Conservation (phyloP, 1,140 invertebrate genomes). For the Berghia stephanieae region DNA sequence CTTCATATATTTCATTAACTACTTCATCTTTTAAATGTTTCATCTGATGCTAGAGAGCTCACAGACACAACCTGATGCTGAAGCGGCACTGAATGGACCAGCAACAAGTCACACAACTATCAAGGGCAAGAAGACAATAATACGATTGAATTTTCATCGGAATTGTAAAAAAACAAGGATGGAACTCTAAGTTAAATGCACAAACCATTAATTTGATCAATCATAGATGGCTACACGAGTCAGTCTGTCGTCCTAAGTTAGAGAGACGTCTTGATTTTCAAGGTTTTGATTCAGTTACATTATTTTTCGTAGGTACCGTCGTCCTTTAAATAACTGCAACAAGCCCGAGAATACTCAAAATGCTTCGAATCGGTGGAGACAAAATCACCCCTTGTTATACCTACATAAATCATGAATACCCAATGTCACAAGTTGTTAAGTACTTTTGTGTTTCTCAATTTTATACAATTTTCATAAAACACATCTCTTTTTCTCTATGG, state of each 20-base stretch:
- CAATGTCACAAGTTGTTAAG: too few relatives aligned
- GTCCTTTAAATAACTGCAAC: too few relatives aligned
- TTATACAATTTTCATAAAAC: too few relatives aligned
- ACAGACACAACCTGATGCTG: slow-evolving; percentile 54
- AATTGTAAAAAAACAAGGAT: background rate
- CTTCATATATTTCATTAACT: background rate
- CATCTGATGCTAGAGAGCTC: slow-evolving; percentile 49
- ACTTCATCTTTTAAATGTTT: slow-evolving; percentile 12
- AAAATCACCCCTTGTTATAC: too few relatives aligned
- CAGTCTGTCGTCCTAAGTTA: background rate
- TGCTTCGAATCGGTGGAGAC: too few relatives aligned
- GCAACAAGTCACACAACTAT: background rate
- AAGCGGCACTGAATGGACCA: slow-evolving; percentile 39
- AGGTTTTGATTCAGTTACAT: too few relatives aligned
- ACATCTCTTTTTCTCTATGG: too few relatives aligned
- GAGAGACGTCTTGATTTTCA: background rate
- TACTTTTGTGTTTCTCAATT: too few relatives aligned
- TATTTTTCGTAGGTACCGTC: too few relatives aligned
- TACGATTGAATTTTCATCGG: background rate
- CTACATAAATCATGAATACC: too few relatives aligned
- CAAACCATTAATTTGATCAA: background rate
- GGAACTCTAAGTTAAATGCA: background rate
- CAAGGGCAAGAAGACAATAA: too few relatives aligned
- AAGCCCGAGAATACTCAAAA: too few relatives aligned
- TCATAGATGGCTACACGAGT: background rate